Conservation (phyloP, 1,140 invertebrate species). For the Drosophila parabipectinata region DNA sequence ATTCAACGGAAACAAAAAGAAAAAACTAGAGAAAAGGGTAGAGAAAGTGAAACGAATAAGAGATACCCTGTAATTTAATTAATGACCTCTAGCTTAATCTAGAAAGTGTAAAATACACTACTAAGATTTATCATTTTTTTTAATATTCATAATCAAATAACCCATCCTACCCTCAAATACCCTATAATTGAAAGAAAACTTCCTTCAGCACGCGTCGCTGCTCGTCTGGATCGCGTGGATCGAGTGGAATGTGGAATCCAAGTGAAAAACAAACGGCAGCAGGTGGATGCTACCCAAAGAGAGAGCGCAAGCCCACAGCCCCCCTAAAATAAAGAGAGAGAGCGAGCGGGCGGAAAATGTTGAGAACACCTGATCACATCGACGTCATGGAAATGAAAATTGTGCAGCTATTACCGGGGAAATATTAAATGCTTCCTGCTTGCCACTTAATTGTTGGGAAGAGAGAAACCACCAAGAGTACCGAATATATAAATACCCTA, state of each 20-base stretch:
- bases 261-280: constrained; percentile 23
- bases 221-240: constrained; percentile 26
- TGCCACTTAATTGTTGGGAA: constrained; percentile 18
- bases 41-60: neutral
- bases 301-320: neutral
- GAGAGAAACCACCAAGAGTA: neutral
- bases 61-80: neutral
- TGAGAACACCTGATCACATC: constrained; percentile 41
- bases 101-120: too few species aligned
- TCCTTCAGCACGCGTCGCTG: constrained; percentile 22
- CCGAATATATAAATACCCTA: constrained; percentile 7
- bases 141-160: too few species aligned
- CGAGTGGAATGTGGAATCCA: constrained; percentile 22
- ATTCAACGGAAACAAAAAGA: constrained; percentile 7
- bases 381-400: constrained; percentile 44
- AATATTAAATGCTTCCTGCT: constrained; percentile 42
- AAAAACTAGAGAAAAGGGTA: neutral
- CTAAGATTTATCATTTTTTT: too few species aligned
- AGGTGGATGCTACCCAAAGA: constrained; percentile 21
- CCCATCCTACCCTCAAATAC: neutral
- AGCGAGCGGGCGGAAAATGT: constrained; percentile 27
- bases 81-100: too few species aligned
- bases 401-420: constrained; percentile 16
- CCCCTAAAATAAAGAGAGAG: constrained; percentile 20
- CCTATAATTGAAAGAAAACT: neutral